A percentile compares a stretch with the other conserved stretches of the same genome.
Evolutionary conservation across 2,888 invertebrate genomes (phyloP).

Genomic region (Diarsia dahlii): DNA sequence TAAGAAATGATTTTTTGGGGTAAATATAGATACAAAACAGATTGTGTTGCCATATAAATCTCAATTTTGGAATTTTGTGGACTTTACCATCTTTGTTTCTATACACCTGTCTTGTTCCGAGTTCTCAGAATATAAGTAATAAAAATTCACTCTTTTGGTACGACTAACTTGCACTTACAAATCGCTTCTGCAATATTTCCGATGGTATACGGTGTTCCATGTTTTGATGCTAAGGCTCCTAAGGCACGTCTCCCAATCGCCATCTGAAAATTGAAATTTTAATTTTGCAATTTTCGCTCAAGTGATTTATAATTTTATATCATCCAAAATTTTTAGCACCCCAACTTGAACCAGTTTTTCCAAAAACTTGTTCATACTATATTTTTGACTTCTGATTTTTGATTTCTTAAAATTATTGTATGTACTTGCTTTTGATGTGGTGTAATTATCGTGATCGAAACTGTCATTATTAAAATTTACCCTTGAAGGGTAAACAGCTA

Average conservation of each 20-base stretch:
- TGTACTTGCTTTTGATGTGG: fast-evolving
- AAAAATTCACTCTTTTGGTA: too few relatives aligned
- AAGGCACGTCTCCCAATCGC: conserved; percentile 88
- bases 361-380: background rate
- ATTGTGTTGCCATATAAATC: too few relatives aligned
- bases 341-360: background rate
- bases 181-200: conserved; percentile 91
- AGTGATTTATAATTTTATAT: too few relatives aligned
- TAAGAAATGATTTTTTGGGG: too few relatives aligned
- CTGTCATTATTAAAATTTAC: background rate
- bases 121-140: background rate
- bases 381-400: background rate
- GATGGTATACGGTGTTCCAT: conserved; percentile 86
- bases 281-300: background rate
- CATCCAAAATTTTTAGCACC: background rate
- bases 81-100: too few relatives aligned
- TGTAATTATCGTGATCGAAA: background rate
- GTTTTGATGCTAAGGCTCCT: conserved; percentile 85
- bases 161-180: conserved; percentile 81
- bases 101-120: too few relatives aligned
- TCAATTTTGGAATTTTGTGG: too few relatives aligned
- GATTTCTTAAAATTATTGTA: background rate
- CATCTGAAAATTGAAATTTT: conserved; percentile 70
- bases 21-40: too few relatives aligned
- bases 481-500: background rate